Percentiles rank a stretch among this genome's conserved stretches.
Conservation (phyloP, 2,888 invertebrate species). For the Clostera curtula region DNA sequence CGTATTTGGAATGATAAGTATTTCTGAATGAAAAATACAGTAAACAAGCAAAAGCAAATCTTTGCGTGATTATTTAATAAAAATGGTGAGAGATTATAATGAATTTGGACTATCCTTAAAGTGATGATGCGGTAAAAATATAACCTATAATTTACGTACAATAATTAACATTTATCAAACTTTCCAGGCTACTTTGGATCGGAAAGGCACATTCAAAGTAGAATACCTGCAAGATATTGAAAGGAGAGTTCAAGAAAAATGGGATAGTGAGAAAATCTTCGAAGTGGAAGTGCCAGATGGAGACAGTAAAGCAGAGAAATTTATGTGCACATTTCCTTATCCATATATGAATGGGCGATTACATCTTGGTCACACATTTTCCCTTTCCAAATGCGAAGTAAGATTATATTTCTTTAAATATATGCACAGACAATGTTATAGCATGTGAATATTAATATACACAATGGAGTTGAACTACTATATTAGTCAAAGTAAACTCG, state of each 20-base stretch:
- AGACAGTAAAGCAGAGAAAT: conserved; percentile 83
- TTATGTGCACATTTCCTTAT: conserved; percentile 95
- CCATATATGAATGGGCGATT: conserved; percentile 99
- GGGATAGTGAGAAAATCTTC: conserved; percentile 87
- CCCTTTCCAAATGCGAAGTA: conserved; percentile 97
- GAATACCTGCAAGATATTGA: conserved; percentile 94
- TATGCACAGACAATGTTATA: neutral
- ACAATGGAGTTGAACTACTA: too few species aligned
- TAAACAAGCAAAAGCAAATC: too few species aligned
- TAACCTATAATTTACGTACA: neutral
- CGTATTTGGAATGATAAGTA: too few species aligned
- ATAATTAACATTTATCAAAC: neutral
- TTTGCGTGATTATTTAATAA: too few species aligned
- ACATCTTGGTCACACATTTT: conserved; percentile 98
- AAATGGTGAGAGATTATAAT: too few species aligned
- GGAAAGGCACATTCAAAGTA: conserved; percentile 98
- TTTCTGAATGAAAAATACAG: too few species aligned
- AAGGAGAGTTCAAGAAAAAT: conserved; percentile 86
- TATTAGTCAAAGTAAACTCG: too few species aligned
- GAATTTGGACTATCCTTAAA: too few species aligned
- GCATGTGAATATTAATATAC: neutral
- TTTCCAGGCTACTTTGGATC: conserved; percentile 53
- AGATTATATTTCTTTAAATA: conserved; percentile 12
- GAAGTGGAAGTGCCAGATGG: conserved; percentile 86
- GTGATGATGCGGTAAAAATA: neutral